Base-by-base conservation (phyloP, 1,140 invertebrate species). In the Trachelipus rathkii region DNA sequence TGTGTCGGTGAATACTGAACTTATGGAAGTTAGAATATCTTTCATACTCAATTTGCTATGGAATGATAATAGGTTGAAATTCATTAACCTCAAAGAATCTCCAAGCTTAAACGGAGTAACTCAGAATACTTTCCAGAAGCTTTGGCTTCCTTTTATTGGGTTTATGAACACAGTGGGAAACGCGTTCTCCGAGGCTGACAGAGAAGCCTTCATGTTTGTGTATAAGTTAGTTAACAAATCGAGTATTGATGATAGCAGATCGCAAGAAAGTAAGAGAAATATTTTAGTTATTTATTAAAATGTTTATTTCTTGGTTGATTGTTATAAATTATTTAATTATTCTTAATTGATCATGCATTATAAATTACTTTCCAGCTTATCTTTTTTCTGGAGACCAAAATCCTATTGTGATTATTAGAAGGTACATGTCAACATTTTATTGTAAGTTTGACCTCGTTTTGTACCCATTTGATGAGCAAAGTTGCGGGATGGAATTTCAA, bases 41-140 rank as follows among this genome's bases (percentile, higher is more conserved):
- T 77, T 78, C 74, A 80, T 75, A 71, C 77, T 78, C 0, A 60
- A 68, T 15, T 73, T 80, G 9, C 66, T 71, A 3, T 80, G 79
- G 79, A 11, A 70, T 72, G 79, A 80, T 68, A 80, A 80, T 71
- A 73, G 76, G 33, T 76, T 80, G 69, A 78, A 76, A 9, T 80
- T 76, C 72, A 80, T 78, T 67, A 80, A 80, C 67, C 76, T 80
- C 13, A 80, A 80, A 50, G 7, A 71, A 13, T 68, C 78, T 15
- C 74, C 76, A 4, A 46, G 79, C 23, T 76, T 78, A 43, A 73
- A 73, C 44, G 43, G 44, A 60, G 21, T 73, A 11, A 11, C 46
- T 4, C 67, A 73, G 15, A 10, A 50, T 11, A 73, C 13, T 0
- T 60, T 73, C 23, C 8, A 60, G 72, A 60, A 9, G 0, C n/a